Conservation (phyloP, 2,888 invertebrate species). For the Pollenia angustigena region DNA sequence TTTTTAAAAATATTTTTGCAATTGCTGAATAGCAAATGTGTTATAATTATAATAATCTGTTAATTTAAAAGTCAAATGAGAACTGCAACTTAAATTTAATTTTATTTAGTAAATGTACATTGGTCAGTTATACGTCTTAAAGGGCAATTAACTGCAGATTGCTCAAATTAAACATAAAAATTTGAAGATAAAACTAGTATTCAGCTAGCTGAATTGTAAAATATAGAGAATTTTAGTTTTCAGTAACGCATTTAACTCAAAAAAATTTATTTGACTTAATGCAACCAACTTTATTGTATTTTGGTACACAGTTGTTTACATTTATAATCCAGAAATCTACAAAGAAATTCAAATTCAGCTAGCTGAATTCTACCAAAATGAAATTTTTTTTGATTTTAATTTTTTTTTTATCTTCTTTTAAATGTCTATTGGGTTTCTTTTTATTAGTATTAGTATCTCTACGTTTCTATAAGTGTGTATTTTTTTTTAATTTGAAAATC, state of each 20-base stretch:
- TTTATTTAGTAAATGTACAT: too few relatives aligned
- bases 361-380: not conserved
- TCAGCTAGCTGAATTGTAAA: not conserved
- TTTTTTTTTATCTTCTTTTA: not conserved
- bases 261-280: too few relatives aligned
- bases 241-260: too few relatives aligned
- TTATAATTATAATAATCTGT: too few relatives aligned
- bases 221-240: not conserved
- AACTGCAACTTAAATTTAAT: too few relatives aligned
- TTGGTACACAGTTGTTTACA: too few relatives aligned
- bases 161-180: not conserved
- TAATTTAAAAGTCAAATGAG: too few relatives aligned
- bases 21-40: too few relatives aligned
- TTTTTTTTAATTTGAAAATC: not conserved
- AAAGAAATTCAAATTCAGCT: not conserved
- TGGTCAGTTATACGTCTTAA: too few relatives aligned
- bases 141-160: too few relatives aligned
- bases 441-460: not conserved
- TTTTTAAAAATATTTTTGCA: not conserved
- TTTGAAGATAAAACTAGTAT: not conserved
- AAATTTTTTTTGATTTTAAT: not conserved
- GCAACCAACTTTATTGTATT: too few relatives aligned
- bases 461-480: not conserved
- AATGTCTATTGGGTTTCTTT: not conserved
- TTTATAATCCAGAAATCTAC: too few relatives aligned